Base-by-base conservation (phyloP, 2,888 invertebrate species). In the Cephus pulcher region DNA sequence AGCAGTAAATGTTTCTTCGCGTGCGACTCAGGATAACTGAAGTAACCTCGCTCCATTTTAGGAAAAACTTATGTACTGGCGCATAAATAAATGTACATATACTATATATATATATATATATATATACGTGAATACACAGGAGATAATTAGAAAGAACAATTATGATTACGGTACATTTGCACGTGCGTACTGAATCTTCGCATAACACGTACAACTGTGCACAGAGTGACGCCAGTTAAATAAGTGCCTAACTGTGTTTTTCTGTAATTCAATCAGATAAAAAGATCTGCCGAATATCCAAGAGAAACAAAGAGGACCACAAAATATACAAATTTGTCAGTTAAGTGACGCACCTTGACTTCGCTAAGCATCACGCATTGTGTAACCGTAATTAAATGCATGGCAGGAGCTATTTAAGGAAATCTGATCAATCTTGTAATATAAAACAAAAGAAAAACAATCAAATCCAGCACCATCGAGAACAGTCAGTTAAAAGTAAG, bases 111-210 rank as follows among this genome's bases (percentile, higher is more conserved):
- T 15, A 71, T n/a, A 33, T 11, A n/a, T 11, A 71, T 34, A 23
- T 32, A 71, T 12, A 71, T 15, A 71, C 32, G 71, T 33, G 32
- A 34, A 34, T 71, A 30, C 71, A 11, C 71, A 11, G 6, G 68
- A 37, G 75, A 80, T 86, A 88, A 89, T 89, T 89, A 85, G 82
- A 84, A 81, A 83, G 81, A 87, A 88, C 86, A 88, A 89, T 89
- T 89, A 89, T 88, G 81, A 85, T 88, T 89, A 87, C 89, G 89
- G 89, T 89, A 89, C 84, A 88, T 82, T 80, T 84, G 81, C 85
- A 86, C 88, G 85, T 85, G 87, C 82, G 85, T 79, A 80, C 78
- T 74, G 78, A 79, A 40, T 76, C 76, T 79, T 56, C 76, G 76
- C 9, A 12, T 35, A 34, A 35, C 3, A 74, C 37, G 11, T 23